A percentile compares a stretch with the other conserved stretches of the same genome.
Conservation (phyloP, 2,888 invertebrate species). For the Darwinula stevensoni region DNA sequence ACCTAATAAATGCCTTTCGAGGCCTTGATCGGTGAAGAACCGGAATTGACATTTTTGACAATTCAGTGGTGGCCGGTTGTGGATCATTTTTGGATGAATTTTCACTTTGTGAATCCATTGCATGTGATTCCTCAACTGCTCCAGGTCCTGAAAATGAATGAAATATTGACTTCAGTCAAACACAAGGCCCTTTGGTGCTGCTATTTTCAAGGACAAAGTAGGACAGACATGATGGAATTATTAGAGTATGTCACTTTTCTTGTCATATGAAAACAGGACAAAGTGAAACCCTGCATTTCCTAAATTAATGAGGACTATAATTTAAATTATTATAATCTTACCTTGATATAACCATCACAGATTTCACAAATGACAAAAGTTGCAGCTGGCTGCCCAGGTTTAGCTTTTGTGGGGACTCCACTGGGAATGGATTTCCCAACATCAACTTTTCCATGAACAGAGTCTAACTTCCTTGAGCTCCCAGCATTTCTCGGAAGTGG, state of each 20-base stretch:
- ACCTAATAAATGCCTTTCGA: constrained; percentile 76
- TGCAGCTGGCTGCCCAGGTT: constrained; percentile 23
- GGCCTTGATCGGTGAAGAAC: constrained; percentile 88
- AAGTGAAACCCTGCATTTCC: too few species aligned
- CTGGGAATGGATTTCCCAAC: too few species aligned
- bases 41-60: constrained; percentile 87
- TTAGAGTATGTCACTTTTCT: too few species aligned
- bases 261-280: too few species aligned
- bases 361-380: constrained; percentile 85
- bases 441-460: constrained; percentile 13
- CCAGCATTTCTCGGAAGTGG: constrained; percentile 35
- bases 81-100: constrained; percentile 84
- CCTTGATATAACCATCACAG: constrained; percentile 81
- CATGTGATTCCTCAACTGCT: constrained; percentile 80
- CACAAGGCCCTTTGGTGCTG: too few species aligned
- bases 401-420: too few species aligned
- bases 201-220: too few species aligned
- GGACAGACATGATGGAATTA: too few species aligned
- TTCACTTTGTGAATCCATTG: constrained; percentile 94
- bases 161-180: neutral
- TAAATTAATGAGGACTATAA: too few species aligned
- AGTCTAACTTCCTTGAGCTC: constrained; percentile 20
- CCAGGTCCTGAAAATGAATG: constrained; percentile 30
- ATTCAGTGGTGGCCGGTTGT: constrained; percentile 70
- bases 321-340: too few species aligned